A percentile compares a stretch with the other conserved stretches of the same genome.
These are phyloP conservation scores for Parazoanthus atlanticus DNA, from an alignment of 92 coral and sea anemone species.

Conservation along the genomic window DNA sequence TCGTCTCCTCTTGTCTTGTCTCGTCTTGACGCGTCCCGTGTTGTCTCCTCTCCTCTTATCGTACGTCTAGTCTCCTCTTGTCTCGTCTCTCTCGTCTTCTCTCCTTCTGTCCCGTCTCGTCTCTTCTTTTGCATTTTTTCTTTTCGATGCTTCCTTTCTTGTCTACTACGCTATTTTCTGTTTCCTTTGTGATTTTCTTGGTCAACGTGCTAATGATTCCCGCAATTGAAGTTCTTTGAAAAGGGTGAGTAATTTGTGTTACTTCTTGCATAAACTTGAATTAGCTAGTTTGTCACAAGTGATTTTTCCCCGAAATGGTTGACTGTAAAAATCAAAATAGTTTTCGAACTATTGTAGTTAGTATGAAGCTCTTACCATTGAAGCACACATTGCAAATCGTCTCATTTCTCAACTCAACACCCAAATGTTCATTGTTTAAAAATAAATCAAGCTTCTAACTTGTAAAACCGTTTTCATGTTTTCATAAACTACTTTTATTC, in stretches of 20 bases:
- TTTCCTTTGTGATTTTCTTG: not conserved
- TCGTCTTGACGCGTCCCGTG: not conserved
- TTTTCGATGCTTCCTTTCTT: not conserved
- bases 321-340: not conserved
- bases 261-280: not conserved
- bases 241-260: not conserved
- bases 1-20: not conserved
- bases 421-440: not conserved
- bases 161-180: not conserved
- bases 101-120: not conserved
- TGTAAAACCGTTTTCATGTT: not conserved
- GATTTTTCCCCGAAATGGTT: not conserved
- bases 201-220: not conserved
- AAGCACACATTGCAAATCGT: constrained; percentile 2
- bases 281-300: not conserved
- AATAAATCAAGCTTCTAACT: not conserved
- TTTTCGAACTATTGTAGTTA: not conserved
- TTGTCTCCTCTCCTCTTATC: not conserved
- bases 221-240: not conserved
- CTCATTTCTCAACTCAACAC: not conserved
- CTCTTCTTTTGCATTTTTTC: not conserved
- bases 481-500: not conserved
- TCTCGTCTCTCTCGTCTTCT: not conserved
- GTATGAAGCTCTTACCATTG: not conserved
- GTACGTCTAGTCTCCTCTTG: not conserved